These are phyloP conservation scores for Orius laevigatus DNA, from an alignment of 1,140 invertebrate species.

Conservation along the genomic window DNA sequence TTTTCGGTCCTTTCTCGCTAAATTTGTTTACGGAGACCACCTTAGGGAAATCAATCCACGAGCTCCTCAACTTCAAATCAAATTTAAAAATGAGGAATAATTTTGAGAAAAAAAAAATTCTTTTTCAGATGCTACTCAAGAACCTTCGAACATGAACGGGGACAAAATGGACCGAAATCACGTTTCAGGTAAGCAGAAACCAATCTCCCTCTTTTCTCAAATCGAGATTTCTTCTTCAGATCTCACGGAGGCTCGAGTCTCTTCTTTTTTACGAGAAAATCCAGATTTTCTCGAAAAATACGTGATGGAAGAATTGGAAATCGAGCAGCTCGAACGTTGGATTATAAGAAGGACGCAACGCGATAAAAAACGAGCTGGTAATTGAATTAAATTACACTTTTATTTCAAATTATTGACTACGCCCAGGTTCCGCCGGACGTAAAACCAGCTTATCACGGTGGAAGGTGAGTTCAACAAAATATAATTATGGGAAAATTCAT, in stretches of 20 bases:
- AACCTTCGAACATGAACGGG: too few relatives aligned
- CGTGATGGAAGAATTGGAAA: constrained; percentile 35
- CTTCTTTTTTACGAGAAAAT: constrained; percentile 32
- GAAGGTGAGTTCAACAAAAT: constrained; percentile 35
- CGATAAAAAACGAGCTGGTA: constrained; percentile 27
- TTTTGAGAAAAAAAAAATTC: too few relatives aligned
- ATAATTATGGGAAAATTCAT: too few relatives aligned
- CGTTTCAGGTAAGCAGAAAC: too few relatives aligned
- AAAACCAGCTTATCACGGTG: constrained; percentile 36
- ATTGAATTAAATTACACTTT: neutral
- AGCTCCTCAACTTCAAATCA: too few relatives aligned
- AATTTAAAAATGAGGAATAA: too few relatives aligned
- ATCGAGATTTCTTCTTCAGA: constrained; percentile 7
- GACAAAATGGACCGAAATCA: too few relatives aligned
- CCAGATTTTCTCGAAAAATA: constrained; percentile 38
- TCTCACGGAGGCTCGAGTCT: constrained; percentile 27
- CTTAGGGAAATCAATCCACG: too few relatives aligned
- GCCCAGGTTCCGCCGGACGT: constrained; percentile 25
- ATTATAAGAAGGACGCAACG: constrained; percentile 36
- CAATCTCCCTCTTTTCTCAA: too few relatives aligned
- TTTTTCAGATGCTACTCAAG: too few relatives aligned
- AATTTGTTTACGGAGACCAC: too few relatives aligned
- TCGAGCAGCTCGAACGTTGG: constrained; percentile 40
- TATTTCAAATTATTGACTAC: constrained; percentile 8
- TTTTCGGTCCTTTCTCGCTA: too few relatives aligned